These are phyloP conservation scores for Beris morrisii DNA, from an alignment of 2,888 invertebrate genomes.

Conservation along the genomic window DNA sequence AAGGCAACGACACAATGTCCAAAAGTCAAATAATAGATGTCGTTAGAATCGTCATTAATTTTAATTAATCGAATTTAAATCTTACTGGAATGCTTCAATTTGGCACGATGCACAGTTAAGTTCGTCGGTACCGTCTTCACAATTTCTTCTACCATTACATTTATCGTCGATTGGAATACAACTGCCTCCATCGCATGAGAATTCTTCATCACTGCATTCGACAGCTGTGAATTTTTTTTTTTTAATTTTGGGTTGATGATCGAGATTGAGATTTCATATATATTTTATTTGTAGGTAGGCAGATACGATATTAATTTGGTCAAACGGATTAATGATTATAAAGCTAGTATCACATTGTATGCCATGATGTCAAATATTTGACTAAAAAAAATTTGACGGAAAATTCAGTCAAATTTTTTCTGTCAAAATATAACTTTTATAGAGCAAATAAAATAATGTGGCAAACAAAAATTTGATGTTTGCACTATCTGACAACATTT, in stretches of 20 bases:
- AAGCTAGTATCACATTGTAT: too few relatives aligned
- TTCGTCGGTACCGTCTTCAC: constrained; percentile 61
- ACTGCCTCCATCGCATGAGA: constrained; percentile 63
- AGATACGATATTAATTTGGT: too few relatives aligned
- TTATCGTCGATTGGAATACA: constrained; percentile 64
- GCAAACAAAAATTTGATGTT: too few relatives aligned
- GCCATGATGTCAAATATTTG: too few relatives aligned
- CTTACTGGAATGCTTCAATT: constrained; percentile 55
- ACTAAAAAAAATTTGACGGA: too few relatives aligned
- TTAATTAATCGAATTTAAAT: background rate
- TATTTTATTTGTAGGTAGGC: background rate
- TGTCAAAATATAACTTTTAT: too few relatives aligned
- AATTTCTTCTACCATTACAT: constrained; percentile 58
- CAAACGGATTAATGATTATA: too few relatives aligned
- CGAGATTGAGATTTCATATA: background rate
- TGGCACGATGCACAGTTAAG: constrained; percentile 55
- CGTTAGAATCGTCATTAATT: constrained; percentile 31
- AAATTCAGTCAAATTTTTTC: too few relatives aligned
- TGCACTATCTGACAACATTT: too few relatives aligned
- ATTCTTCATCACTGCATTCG: constrained; percentile 56
- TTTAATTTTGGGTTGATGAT: constrained; percentile 17
- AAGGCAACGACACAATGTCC: background rate
- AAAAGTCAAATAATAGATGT: constrained; percentile 3
- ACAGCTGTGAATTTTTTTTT: constrained; percentile 44
- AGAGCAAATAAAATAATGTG: too few relatives aligned